phyloP scores from a whole-genome alignment of 2,113 vertebrate genomes.

The Hucho hucho region DNA sequence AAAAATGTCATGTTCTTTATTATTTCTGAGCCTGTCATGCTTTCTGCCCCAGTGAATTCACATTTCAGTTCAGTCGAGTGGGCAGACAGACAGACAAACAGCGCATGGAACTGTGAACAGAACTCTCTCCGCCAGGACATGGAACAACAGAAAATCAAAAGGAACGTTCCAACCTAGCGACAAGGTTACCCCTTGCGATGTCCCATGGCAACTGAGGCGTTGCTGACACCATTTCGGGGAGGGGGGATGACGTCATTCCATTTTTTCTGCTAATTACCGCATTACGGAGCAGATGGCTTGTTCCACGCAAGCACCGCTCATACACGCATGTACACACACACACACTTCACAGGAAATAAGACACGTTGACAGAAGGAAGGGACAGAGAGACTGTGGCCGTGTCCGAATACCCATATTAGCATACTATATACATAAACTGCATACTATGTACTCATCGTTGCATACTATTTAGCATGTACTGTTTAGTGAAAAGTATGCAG shows the following conservation, averaged over 20 bases:
- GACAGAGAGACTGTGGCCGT: background rate
- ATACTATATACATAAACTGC: too few species aligned
- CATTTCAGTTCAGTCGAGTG: slow-evolving; percentile 35
- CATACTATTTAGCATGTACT: too few species aligned
- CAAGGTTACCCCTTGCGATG: slow-evolving; percentile 25
- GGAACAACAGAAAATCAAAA: slow-evolving; percentile 34
- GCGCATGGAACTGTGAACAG: slow-evolving; percentile 14
- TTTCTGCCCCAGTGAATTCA: slow-evolving; percentile 40
- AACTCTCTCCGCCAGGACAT: slow-evolving; percentile 16
- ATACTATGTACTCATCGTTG: too few species aligned
- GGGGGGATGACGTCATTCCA: slow-evolving; percentile 15
- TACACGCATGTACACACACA: background rate
- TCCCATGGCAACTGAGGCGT: slow-evolving; percentile 32
- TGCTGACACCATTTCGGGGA: background rate
- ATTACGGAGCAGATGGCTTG: slow-evolving; percentile 46
- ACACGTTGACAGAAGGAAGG: background rate
- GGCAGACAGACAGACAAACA: background rate
- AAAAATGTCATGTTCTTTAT: slow-evolving; percentile 30
- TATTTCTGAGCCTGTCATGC: slow-evolving; percentile 35
- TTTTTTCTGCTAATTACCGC: slow-evolving; percentile 42
- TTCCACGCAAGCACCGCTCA: slow-evolving; percentile 10
- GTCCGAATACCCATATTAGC: too few species aligned
- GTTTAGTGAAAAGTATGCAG: too few species aligned
- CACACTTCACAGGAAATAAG: background rate
- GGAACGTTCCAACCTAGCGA: slow-evolving; percentile 23